phyloP scores from a whole-genome alignment of 2,888 invertebrate species.

The Iphiclides podalirius region DNA sequence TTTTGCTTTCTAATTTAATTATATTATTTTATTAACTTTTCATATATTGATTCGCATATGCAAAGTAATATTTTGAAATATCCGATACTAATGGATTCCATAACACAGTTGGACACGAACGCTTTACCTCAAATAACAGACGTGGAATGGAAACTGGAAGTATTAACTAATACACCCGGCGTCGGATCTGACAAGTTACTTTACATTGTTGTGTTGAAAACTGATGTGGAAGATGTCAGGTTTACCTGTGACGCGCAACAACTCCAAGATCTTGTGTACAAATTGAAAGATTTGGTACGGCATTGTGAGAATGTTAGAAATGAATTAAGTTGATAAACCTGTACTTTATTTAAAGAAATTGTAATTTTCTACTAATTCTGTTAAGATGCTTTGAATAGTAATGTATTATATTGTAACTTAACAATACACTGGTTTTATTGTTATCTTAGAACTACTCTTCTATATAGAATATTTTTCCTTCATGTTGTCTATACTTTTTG shows the following conservation, averaged over 20 bases:
- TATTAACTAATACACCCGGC: constrained; percentile 61
- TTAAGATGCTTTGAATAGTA: too few relatives aligned
- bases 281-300: constrained; percentile 82
- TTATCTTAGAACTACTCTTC: too few relatives aligned
- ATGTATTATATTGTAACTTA: too few relatives aligned
- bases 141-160: constrained; percentile 82
- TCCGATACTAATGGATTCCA: constrained; percentile 32
- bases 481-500: too few relatives aligned
- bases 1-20: too few relatives aligned
- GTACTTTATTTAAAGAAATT: too few relatives aligned
- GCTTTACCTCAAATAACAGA: constrained; percentile 77
- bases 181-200: constrained; percentile 64
- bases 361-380: too few relatives aligned
- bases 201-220: constrained; percentile 66
- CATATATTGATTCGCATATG: too few relatives aligned
- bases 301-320: constrained; percentile 80
- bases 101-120: constrained; percentile 35
- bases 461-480: too few relatives aligned
- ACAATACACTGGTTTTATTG: too few relatives aligned
- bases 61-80: too few relatives aligned
- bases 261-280: constrained; percentile 83
- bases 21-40: too few relatives aligned
- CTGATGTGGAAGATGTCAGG: constrained; percentile 69
- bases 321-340: constrained; percentile 52
- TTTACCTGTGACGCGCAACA: constrained; percentile 83